Percentiles rank a stretch among this genome's conserved stretches.
These are phyloP conservation scores for Achlya flavicornis DNA, from an alignment of 2,888 invertebrate species.

Conservation along the genomic window DNA sequence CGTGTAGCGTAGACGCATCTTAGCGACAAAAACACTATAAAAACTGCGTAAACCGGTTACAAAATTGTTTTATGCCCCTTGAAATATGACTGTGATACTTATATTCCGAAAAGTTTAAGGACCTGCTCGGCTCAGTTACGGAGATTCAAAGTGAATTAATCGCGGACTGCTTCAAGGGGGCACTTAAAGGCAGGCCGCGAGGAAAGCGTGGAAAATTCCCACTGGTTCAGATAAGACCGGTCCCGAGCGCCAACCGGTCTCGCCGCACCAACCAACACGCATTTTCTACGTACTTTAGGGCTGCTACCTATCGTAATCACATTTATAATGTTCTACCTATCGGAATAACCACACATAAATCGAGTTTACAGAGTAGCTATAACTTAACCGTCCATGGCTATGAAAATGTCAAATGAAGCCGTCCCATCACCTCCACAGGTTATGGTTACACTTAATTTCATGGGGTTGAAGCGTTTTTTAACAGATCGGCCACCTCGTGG, in stretches of 20 bases:
- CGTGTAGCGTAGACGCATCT: no score
- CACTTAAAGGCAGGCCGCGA: conserved; percentile 24
- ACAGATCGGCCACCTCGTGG: no score
- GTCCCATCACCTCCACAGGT: no score
- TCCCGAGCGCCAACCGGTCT: conserved; percentile 66
- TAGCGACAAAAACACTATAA: no score
- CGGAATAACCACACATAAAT: no score
- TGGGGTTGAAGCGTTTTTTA: no score
- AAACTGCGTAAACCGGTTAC: no score
- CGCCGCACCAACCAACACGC: conserved; percentile 29
- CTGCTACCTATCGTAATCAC: conserved; percentile 10
- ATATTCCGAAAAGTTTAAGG: conserved; percentile 1
- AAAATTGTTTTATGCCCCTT: no score
- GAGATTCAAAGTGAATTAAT: conserved; percentile 20
- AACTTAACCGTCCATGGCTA: no score
- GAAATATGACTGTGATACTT: not conserved
- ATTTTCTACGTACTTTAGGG: conserved; percentile 39
- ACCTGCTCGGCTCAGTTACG: conserved; percentile 15
- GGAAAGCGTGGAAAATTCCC: conserved; percentile 74
- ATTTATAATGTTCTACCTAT: not conserved
- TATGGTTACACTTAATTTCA: no score
- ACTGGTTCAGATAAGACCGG: conserved; percentile 45
- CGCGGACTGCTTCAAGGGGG: conserved; percentile 12
- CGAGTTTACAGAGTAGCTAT: no score
- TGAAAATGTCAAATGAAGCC: no score